Evolutionary conservation across 2,113 vertebrate genomes (phyloP), one percentile per base, ranked within the genome.

Genomic region (Platichthys flesus): DNA sequence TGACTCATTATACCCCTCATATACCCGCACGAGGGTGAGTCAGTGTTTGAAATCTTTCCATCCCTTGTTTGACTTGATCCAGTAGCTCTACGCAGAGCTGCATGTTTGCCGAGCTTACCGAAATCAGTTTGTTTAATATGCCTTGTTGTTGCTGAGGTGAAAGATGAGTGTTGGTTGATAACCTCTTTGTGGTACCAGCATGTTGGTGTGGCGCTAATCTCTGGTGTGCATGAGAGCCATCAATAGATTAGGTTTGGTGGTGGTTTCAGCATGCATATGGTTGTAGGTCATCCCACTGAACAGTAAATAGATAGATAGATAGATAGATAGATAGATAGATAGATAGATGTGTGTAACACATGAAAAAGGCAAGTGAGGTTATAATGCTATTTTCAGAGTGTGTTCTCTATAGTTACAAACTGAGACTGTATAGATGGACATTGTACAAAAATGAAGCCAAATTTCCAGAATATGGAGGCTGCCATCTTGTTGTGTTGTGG

Each of bases 11-110:
- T 47, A 61, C 12, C 78, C 80, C 67, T 68, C 37, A 35, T 58
- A 45, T 18, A 49, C 42, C 65, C 74, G 59, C 58, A 31, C 31
- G 12, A 72, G 58, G 13, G 15, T 85, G 89, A 89, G 89, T 90
- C 89, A 90, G 67, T 6, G 1, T 64, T 49, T 88, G 83, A 85
- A 74, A 78, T 26, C 18, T 14, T 70, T 86, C 89, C 88, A 90
- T 74, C 75, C 78, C 79, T 91, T 89, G 84, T 89, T 85, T 74
- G 40, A 75, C 55, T 80, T 67, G 47, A 60, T 71, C 26, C 37
- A 67, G 67, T 40, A 65, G 85, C 70, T 67, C 65, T 2, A 1
- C 23, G 49, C 56, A 45, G 57, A 18, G 15, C 58, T 73, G 60
- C 52, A 58, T 61, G 42, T 75, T 73, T 74, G 57, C 49, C 2